Evolutionary conservation across 30 jellyfish, hydroid and myxozoan genomes (phyloP).

Genomic region (Aurelia aurita complex sp. Pacific): DNA sequence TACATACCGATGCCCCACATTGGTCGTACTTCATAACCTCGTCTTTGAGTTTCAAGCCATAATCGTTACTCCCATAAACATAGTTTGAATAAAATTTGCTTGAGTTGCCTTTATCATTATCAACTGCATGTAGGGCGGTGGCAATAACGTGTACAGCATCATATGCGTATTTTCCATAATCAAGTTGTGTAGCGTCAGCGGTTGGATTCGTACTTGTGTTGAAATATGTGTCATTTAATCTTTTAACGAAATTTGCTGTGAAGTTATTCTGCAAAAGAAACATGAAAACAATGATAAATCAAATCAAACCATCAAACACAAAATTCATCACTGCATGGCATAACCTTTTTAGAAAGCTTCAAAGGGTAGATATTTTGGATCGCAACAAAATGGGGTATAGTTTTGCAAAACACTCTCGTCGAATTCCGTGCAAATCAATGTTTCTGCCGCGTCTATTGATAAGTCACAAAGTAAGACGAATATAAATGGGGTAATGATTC

Average conservation of each 20-base stretch:
- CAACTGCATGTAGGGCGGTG: constrained; percentile 48
- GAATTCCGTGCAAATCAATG: too few species aligned
- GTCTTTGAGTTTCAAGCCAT: constrained; percentile 26
- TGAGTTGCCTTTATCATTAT: constrained; percentile 37
- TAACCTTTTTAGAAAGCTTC: too few species aligned
- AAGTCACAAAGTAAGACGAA: too few species aligned
- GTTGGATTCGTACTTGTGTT: constrained; percentile 44
- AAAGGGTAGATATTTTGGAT: too few species aligned
- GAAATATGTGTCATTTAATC: constrained; percentile 40
- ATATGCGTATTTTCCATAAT: constrained; percentile 53
- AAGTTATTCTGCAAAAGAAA: constrained; percentile 27
- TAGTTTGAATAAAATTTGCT: constrained; percentile 30
- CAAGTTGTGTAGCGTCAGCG: constrained; percentile 3
- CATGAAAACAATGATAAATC: too few species aligned
- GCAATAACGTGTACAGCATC: constrained; percentile 77
- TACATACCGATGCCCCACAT: constrained; percentile 80
- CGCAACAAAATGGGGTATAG: too few species aligned
- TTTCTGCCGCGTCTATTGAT: too few species aligned
- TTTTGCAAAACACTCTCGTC: too few species aligned
- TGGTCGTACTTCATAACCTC: constrained; percentile 38
- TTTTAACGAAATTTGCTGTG: constrained; percentile 16
- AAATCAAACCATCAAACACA: too few species aligned
- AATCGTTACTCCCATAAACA: constrained; percentile 57
- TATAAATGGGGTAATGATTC: too few species aligned
- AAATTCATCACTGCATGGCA: too few species aligned